phyloP scores from a whole-genome alignment of 2,797 vertebrate species.

The Eupleurogrammus muticus region DNA sequence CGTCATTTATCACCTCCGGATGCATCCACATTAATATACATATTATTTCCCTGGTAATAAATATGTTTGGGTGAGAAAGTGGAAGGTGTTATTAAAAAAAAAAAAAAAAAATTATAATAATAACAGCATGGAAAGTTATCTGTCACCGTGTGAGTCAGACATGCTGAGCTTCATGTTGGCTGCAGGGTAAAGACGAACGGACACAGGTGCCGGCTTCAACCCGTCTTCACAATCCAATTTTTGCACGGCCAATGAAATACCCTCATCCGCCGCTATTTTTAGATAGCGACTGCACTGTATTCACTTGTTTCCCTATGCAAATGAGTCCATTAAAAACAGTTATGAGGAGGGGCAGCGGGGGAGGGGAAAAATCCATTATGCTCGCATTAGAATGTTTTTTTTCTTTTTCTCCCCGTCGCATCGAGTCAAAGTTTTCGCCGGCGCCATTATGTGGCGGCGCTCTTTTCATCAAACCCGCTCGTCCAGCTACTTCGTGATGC shows the following conservation, averaged over 20 bases:
- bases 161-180: slow-evolving; percentile 47
- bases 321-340: slow-evolving; percentile 79
- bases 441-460: slow-evolving; percentile 53
- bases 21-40: slow-evolving; percentile 42
- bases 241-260: slow-evolving; percentile 49
- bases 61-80: slow-evolving; percentile 40
- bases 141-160: slow-evolving; percentile 49
- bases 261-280: slow-evolving; percentile 61
- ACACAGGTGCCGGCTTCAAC: slow-evolving; percentile 71
- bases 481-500: slow-evolving; percentile 61
- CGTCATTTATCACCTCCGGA: slow-evolving; percentile 44
- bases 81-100: slow-evolving; percentile 43
- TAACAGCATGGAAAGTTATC: slow-evolving; percentile 41
- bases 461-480: slow-evolving; percentile 70
- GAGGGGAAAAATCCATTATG: slow-evolving; percentile 69
- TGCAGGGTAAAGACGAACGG: slow-evolving; percentile 62
- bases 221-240: slow-evolving; percentile 64
- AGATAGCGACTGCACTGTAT: slow-evolving; percentile 70
- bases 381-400: slow-evolving; percentile 58
- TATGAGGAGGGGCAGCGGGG: slow-evolving; percentile 20
- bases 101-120: too few relatives aligned
- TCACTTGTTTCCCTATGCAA: slow-evolving; percentile 80
- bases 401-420: background rate
- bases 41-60: slow-evolving; percentile 42
- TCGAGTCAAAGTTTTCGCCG: slow-evolving; percentile 74